A percentile compares a stretch with the other conserved stretches of the same genome.
Evolutionary conservation across 2,113 vertebrate genomes (phyloP).

Genomic region (Myotis brandtii): DNA sequence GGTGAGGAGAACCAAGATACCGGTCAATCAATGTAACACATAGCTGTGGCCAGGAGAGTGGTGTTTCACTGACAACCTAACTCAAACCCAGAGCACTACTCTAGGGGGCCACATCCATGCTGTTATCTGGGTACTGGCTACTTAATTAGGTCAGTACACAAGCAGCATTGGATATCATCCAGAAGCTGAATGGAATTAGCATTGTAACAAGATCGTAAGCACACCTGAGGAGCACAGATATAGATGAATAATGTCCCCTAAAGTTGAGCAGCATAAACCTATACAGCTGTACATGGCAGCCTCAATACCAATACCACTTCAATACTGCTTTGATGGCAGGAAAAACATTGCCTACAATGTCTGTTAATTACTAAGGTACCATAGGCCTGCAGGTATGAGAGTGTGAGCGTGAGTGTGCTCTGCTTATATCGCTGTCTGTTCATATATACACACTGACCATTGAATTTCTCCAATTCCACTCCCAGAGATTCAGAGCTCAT

Average conservation of each 20-base stretch:
- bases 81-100: not conserved
- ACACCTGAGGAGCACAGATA: not conserved
- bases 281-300: not conserved
- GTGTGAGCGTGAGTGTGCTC: not conserved
- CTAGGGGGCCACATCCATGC: fast-evolving
- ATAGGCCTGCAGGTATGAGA: too few species aligned
- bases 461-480: not conserved
- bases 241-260: too few species aligned
- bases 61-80: not conserved
- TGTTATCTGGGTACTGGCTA: fast-evolving
- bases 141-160: fast-evolving
- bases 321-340: not conserved
- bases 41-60: too few species aligned
- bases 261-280: too few species aligned
- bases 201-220: not conserved
- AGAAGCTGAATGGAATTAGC: not conserved
- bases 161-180: not conserved
- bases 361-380: not conserved
- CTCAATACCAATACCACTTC: not conserved
- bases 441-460: not conserved
- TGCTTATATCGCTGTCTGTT: not conserved
- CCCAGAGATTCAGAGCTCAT: not conserved
- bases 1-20: not conserved
- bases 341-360: not conserved
- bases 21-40: not conserved